Evolutionary conservation across 2,113 vertebrate species (phyloP), one percentile per base, ranked within the genome.

Genomic region (Propithecus coquereli): DNA sequence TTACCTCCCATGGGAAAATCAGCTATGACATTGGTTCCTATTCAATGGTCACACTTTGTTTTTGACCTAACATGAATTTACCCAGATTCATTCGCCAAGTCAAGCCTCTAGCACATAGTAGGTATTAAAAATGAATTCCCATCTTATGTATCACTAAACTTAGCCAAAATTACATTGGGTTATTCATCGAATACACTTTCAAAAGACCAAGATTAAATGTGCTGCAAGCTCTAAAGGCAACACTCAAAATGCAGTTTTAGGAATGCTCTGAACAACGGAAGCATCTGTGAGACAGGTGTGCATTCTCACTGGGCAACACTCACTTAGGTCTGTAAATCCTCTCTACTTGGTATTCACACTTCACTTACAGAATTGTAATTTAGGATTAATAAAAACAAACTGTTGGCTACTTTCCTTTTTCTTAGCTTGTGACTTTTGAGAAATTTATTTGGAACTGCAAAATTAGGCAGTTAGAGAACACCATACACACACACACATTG

Each of bases 301-400:
- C 12, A 1, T 32, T n/a, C 30, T 85, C 45, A 43, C 1, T 52
- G 12, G 34, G 14, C 32, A 40, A 7, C 16, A 14, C 43, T 81
- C 45, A 34, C 16, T 52, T 27, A 47, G 23, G 23, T 52, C 2
- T 45, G 2, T 54, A 70, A 59, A 76, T 84, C 81, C 59, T 63
- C 2, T 45, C 23, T 66, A 34, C 73, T 87, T 23, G 34, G 32
- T n/a, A 45, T 32, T 71, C 61, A 63, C 16, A 40, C 4, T 27
- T 52, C 30, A 80, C 25, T 90, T 50, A 59, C 34, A 74, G 43
- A 76, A 43, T 59, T 91, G 16, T 52, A 66, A 73, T 57, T 90
- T 50, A 80, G 76, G 40, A 40, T 95, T 79, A 83, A 92, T 87
- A 54, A 92, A 97, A 94, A 70, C 22, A 73, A 96, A 20, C 22